A percentile compares a stretch with the other conserved stretches of the same genome.
Conservation (phyloP, 2,113 vertebrate genomes). For the Rhinogobius similis region DNA sequence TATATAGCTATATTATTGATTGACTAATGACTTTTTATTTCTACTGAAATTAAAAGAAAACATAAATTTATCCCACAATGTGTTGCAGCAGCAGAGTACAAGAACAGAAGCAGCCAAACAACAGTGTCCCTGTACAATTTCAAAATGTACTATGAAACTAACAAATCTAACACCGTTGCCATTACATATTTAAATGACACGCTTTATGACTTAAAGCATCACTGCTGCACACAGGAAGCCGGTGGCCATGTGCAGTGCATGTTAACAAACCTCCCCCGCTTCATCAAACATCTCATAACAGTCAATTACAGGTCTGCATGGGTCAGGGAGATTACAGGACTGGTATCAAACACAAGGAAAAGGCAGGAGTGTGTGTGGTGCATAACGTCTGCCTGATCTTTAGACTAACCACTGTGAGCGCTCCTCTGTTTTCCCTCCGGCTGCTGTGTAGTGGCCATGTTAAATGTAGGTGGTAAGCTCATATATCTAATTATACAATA, state of each 20-base stretch:
- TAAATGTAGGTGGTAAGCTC: conserved; percentile 82
- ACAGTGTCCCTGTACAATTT: background rate
- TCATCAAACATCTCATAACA: conserved; percentile 67
- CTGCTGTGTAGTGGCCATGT: conserved; percentile 71
- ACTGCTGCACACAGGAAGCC: conserved; percentile 39
- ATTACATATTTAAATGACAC: background rate
- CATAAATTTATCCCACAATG: too few relatives aligned
- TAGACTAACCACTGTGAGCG: conserved; percentile 66
- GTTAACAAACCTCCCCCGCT: conserved; percentile 60
- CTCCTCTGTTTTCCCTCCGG: conserved; percentile 74
- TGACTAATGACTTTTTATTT: too few relatives aligned
- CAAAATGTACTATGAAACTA: background rate
- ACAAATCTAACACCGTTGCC: background rate
- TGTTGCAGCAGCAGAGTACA: too few relatives aligned
- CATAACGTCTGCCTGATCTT: conserved; percentile 62
- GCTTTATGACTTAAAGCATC: background rate
- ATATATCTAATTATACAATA: conserved; percentile 85
- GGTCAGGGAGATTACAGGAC: conserved; percentile 61
- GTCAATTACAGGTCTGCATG: conserved; percentile 66
- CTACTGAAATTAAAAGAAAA: too few relatives aligned
- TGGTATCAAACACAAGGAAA: conserved; percentile 17
- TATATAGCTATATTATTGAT: too few relatives aligned
- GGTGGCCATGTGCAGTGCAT: conserved; percentile 53
- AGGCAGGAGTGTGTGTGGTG: conserved; percentile 41
- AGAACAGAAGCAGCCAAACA: too few relatives aligned